Percentiles rank a stretch among this genome's conserved stretches.
phyloP scores from a whole-genome alignment of 1,140 invertebrate species.

The Hormaphis cornu region DNA sequence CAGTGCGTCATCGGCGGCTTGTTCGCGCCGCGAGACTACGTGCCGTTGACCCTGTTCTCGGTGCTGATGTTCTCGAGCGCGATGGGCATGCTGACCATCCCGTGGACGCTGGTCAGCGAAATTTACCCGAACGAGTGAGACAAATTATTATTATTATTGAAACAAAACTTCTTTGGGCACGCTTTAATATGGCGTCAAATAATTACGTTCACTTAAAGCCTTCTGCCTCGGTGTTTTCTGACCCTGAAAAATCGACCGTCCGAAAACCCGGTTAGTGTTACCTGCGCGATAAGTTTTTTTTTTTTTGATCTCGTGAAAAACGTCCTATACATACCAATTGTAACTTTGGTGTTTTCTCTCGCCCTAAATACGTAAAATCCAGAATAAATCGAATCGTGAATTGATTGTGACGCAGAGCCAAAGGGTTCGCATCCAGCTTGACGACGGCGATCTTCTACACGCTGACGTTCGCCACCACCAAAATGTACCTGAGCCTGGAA shows the following conservation, averaged over 20 bases:
- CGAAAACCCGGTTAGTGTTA: too few relatives aligned
- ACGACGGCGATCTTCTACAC: slow-evolving; percentile 33
- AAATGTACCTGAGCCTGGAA: slow-evolving; percentile 31
- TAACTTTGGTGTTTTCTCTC: too few relatives aligned
- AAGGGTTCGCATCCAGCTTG: slow-evolving; percentile 21
- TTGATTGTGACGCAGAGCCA: background rate
- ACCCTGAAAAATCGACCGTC: too few relatives aligned
- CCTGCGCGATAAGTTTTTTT: too few relatives aligned
- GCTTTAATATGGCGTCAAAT: slow-evolving; percentile 11
- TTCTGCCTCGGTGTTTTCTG: too few relatives aligned
- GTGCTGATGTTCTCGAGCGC: slow-evolving; percentile 26
- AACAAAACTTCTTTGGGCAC: slow-evolving; percentile 32
- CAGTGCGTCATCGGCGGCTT: background rate
- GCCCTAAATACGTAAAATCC: too few relatives aligned
- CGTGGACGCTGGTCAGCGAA: slow-evolving; percentile 37
- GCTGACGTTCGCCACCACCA: slow-evolving; percentile 30
- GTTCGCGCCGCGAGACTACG: background rate
- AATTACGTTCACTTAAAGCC: too few relatives aligned
- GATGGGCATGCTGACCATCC: slow-evolving; percentile 34
- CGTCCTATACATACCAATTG: too few relatives aligned
- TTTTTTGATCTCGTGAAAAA: too few relatives aligned
- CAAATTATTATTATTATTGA: background rate
- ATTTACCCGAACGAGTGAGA: slow-evolving; percentile 37
- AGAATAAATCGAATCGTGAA: too few relatives aligned
- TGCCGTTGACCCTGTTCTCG: background rate